These are phyloP conservation scores for Callosobruchus maculatus DNA, from an alignment of 2,888 invertebrate genomes.

Conservation along the genomic window DNA sequence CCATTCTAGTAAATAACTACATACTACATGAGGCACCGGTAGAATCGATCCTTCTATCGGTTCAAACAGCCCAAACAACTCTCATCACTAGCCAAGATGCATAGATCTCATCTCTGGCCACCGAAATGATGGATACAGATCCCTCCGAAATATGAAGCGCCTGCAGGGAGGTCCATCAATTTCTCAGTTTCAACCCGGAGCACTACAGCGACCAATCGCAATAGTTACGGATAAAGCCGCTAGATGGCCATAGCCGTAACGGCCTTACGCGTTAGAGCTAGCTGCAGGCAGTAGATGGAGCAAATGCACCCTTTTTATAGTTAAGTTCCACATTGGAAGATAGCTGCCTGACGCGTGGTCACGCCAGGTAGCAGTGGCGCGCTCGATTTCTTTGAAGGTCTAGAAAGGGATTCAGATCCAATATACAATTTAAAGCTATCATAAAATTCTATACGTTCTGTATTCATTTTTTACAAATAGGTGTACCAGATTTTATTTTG, in stretches of 20 bases:
- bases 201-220: not conserved
- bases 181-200: not conserved
- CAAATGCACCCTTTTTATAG: not conserved
- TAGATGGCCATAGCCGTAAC: not conserved
- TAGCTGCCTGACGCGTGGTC: no score
- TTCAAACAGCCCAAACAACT: not conserved
- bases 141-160: not conserved
- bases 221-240: not conserved
- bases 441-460: no score
- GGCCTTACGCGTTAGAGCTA: not conserved
- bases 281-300: not conserved
- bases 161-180: not conserved
- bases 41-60: not conserved
- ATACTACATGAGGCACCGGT: not conserved
- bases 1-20: no score
- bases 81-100: not conserved
- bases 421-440: no score
- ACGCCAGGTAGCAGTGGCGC: no score
- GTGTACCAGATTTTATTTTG: no score
- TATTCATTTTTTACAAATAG: no score
- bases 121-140: not conserved
- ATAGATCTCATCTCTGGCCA: not conserved
- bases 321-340: no score
- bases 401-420: no score
- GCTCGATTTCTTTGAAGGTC: no score